Base-by-base conservation (phyloP, 2,888 invertebrate species). In the Oscheius sp. region DNA sequence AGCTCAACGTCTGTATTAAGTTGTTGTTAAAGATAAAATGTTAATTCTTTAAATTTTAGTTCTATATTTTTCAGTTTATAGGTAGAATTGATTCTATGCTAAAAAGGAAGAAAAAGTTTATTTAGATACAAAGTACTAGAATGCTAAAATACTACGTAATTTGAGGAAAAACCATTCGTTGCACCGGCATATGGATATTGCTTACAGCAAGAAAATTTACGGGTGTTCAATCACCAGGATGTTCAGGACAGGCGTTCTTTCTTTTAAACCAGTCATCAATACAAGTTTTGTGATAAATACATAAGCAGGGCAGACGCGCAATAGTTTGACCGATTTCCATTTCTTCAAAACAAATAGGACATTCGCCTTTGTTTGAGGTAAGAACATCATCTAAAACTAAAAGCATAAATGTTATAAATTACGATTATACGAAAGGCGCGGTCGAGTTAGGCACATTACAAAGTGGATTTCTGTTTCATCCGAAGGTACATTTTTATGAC, bases 251-350 rank as follows among this genome's bases (percentile, higher is more conserved):
- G 86, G 94, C 94, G 89, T 96, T 92, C 90, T 96, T 97, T 88
- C 95, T 93, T 89, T 95, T 94, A 90, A 97, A 97, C 97, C 97
- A 97, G 89, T 93, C 92, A 90, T 97, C 96, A 90, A 97, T 96
- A 90, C 97, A 97, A 88, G 92, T 92, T 91, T 96, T 97, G 89
- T 98, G 97, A 89, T 97, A 97, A 90, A 97, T 94, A 91, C 97
- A 97, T 86, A 98, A 92, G 90, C 97, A 97, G 86, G 97, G 97
- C 89, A 97, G 91, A 88, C 97, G 92, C 86, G 97, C 97, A 89
- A 98, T 97, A 85, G 93, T 92, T 89, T 97, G 93, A 72, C 97
- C 97, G 86, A 93, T 92, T 86, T 91, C 91, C 87, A 98, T 91
- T 87, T 97, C 96, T 89, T 98, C 97, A 87, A 97, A 91, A 89